Conservation (phyloP, 2,888 invertebrate genomes). For the Lacanobia oleracea region DNA sequence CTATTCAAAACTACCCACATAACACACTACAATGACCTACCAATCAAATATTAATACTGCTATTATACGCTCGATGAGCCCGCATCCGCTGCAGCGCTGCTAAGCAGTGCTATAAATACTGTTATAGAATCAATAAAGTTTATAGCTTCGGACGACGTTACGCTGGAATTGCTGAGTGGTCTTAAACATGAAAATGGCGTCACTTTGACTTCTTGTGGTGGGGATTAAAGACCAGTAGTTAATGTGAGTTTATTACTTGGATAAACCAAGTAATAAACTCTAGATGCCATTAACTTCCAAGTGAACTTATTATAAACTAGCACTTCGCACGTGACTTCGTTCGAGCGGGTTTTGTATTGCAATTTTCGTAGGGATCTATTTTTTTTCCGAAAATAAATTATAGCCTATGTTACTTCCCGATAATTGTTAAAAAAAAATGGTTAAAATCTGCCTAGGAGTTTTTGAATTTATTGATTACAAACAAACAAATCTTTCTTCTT, state of each 20-base stretch:
- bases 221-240: neutral
- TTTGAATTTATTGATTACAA: too few relatives aligned
- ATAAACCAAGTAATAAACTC: too few relatives aligned
- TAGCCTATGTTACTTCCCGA: too few relatives aligned
- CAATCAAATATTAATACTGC: conserved; percentile 62
- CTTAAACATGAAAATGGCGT: conserved; percentile 40
- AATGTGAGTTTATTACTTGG: conserved; percentile 15
- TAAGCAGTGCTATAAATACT: conserved; percentile 54
- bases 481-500: too few relatives aligned
- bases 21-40: conserved; percentile 46
- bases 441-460: too few relatives aligned
- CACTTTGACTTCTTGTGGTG: conserved; percentile 24
- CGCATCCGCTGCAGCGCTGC: conserved; percentile 55
- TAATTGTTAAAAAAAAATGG: too few relatives aligned
- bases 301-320: neutral
- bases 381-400: too few relatives aligned
- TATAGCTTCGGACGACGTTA: conserved; percentile 39
- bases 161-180: conserved; percentile 41
- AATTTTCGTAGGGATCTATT: too few relatives aligned
- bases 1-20: conserved; percentile 37
- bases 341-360: too few relatives aligned
- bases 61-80: conserved; percentile 42
- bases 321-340: too few relatives aligned
- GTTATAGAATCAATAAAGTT: conserved; percentile 53
- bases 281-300: neutral